Evolutionary conservation across 2,113 vertebrate species (phyloP), one percentile per base, ranked within the genome.

Genomic region (Albula glossodonta): DNA sequence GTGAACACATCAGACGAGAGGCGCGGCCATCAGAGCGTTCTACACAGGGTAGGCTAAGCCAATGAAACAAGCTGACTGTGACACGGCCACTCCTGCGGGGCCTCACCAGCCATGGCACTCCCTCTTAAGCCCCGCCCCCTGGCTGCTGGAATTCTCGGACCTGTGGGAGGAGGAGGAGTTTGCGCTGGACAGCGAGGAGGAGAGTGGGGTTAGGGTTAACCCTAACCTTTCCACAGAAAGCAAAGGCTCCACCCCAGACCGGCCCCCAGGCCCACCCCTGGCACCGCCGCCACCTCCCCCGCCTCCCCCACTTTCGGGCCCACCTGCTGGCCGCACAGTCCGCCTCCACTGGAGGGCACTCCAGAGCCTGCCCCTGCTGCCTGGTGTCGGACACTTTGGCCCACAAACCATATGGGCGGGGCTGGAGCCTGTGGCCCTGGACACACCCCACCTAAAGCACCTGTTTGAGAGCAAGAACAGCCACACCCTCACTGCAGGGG

Each of bases 131-230:
- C 96, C 17, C 89, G 94, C 87, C 83, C 93, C 41, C 91, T 96
- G 78, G 95, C 83, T 93, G 25, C 90, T 96, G 78, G 95, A 96
- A 63, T 96, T 96, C 87, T 94, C 95, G 0, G 95, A 96, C 84
- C 92, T 96, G n/a, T 95, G 94, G 93, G 95, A 96, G 51, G 95
- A 96, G 17, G 95, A 95, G 51, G 95, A 92, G 82, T 84, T 90
- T 5, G 90, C 86, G 12, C 31, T 81, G 66, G 89, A 93, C 83
- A 81, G 88, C 5, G 57, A 57, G 9, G 94, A 94, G 50, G 92
- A 93, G 4, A 92, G 94, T 52, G 83, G 77, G 13, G 22, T 82
- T 0, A 41, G 31, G 31, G 31, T 41, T 41, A 41, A 41, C 0
- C 50, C 83, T 49, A 85, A 90, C 1, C 93, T 92, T 6, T 91